Percentiles rank a stretch among this genome's conserved stretches.
Conservation (phyloP, 2,797 vertebrate species). For the Caiman crocodilus region DNA sequence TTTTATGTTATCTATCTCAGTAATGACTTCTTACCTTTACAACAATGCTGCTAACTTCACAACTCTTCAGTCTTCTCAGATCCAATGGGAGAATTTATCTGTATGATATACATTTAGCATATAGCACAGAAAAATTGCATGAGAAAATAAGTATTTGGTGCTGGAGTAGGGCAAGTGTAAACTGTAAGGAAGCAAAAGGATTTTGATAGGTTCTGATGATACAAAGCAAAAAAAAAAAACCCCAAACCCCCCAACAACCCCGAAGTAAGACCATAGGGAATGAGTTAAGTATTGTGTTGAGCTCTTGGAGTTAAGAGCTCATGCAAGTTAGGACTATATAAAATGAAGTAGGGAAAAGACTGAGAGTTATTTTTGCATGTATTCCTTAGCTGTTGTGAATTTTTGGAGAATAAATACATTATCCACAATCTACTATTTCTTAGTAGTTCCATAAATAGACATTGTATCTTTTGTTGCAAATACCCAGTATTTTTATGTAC, state of each 20-base stretch:
- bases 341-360: background rate
- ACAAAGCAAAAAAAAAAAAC: background rate
- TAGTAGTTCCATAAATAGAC: background rate
- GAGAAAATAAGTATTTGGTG: background rate
- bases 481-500: background rate
- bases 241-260: background rate
- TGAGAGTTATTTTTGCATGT: background rate
- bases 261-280: background rate
- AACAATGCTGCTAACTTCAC: background rate
- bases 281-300: background rate
- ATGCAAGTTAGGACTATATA: background rate
- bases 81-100: background rate
- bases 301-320: background rate
- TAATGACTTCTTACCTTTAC: too few relatives aligned
- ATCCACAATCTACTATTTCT: background rate
- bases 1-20: too few relatives aligned
- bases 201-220: background rate
- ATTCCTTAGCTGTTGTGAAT: background rate
- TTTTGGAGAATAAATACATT: background rate
- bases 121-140: background rate
- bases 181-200: background rate
- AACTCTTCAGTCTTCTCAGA: background rate
- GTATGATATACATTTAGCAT: background rate
- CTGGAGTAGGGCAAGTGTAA: background rate
- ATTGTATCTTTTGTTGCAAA: conserved; percentile 45